phyloP scores from a whole-genome alignment of 2,888 invertebrate genomes.

The Cantharis rustica region DNA sequence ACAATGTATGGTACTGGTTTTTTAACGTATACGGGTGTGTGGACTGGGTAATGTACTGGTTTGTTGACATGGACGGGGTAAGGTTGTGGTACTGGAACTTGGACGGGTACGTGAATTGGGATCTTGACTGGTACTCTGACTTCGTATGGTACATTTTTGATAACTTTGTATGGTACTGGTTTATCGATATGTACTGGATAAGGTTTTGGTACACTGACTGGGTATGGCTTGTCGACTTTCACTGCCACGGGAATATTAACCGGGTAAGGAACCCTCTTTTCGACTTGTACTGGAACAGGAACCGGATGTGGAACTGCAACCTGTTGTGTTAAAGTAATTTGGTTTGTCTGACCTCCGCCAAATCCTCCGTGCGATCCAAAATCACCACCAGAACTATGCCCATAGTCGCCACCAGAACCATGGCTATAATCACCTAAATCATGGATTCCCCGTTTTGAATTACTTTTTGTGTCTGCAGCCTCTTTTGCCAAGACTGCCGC shows the following conservation, averaged over 20 bases:
- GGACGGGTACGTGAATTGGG: constrained; percentile 47
- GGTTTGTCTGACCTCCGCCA: constrained; percentile 31
- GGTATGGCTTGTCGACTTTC: constrained; percentile 58
- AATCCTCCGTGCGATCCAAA: constrained; percentile 34
- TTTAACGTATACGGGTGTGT: constrained; percentile 59
- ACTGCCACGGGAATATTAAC: constrained; percentile 53
- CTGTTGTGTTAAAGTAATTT: constrained; percentile 56
- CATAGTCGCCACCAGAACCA: constrained; percentile 32
- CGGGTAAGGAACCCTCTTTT: constrained; percentile 58
- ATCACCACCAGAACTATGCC: constrained; percentile 24
- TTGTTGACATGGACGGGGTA: constrained; percentile 56
- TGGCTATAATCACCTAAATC: constrained; percentile 22
- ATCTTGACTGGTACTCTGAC: constrained; percentile 55
- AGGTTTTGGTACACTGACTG: constrained; percentile 58
- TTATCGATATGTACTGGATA: constrained; percentile 59
- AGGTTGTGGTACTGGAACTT: constrained; percentile 50
- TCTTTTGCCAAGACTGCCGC: constrained; percentile 28
- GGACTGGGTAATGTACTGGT: constrained; percentile 58
- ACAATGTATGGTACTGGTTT: constrained; percentile 57
- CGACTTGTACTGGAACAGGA: constrained; percentile 59
- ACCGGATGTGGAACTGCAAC: constrained; percentile 59
- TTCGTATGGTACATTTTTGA: constrained; percentile 59
- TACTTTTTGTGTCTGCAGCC: constrained; percentile 18
- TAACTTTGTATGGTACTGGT: constrained; percentile 60
- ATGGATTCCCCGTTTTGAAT: constrained; percentile 16